Evolutionary conservation across 1,140 invertebrate genomes (phyloP).

Genomic region (Magallana angulata): DNA sequence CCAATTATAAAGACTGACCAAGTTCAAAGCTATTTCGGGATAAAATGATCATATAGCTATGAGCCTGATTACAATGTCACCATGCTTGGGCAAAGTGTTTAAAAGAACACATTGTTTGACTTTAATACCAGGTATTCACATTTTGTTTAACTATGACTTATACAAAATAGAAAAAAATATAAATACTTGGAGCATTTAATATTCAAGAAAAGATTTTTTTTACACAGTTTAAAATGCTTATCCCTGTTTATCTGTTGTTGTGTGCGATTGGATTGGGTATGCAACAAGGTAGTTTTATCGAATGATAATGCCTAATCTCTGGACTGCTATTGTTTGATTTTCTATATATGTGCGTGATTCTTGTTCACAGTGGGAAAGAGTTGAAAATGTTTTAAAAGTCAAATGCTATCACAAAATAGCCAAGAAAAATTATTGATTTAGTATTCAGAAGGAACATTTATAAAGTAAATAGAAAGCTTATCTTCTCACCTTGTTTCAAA

Average conservation of each 20-base stretch:
- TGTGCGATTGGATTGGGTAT: background rate
- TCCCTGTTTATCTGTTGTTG: constrained; percentile 9
- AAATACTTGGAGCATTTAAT: background rate
- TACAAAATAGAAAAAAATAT: background rate
- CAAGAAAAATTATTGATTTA: constrained; percentile 32
- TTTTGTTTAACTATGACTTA: background rate
- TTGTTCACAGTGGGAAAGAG: background rate
- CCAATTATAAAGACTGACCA: too few species aligned
- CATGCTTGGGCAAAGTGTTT: too few species aligned
- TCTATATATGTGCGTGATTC: background rate
- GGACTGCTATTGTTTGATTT: background rate
- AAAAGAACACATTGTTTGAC: too few species aligned
- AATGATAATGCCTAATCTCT: constrained; percentile 24
- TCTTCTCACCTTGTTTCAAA: constrained; percentile 12
- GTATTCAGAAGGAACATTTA: constrained; percentile 5
- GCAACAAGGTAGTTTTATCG: constrained; percentile 11
- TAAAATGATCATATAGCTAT: too few species aligned
- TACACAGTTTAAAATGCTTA: constrained; percentile 21
- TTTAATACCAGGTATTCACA: too few species aligned
- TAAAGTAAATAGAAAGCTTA: constrained; percentile 22
- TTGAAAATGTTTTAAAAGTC: constrained; percentile 35
- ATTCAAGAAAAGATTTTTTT: constrained; percentile 4
- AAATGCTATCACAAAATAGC: constrained; percentile 29
- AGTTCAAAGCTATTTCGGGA: too few species aligned
- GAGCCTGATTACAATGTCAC: too few species aligned